These are phyloP conservation scores for Dicyema japonicum DNA, from an alignment of 1,140 invertebrate genomes.

Conservation along the genomic window DNA sequence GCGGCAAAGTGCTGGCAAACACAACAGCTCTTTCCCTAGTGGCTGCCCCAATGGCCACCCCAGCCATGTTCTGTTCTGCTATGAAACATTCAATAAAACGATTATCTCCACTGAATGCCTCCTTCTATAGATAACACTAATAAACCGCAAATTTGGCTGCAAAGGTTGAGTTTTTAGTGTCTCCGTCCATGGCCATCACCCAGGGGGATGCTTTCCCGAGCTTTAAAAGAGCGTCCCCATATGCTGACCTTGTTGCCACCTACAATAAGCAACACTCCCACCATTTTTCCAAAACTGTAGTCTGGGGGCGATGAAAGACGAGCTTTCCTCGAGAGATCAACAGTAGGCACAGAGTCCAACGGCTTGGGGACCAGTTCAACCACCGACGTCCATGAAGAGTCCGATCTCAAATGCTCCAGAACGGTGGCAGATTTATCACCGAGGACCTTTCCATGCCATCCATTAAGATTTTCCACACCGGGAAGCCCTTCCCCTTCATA, in stretches of 20 bases:
- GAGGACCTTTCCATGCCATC: constrained; percentile 87
- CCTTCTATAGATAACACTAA: constrained; percentile 8
- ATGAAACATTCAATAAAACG: constrained; percentile 89
- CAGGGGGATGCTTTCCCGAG: constrained; percentile 40
- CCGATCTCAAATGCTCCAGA: constrained; percentile 5
- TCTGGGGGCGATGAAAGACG: constrained; percentile 39
- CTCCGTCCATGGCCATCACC: constrained; percentile 63
- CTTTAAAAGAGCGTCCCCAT: constrained; percentile 64
- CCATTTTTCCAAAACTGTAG: constrained; percentile 34
- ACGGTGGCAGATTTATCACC: constrained; percentile 40
- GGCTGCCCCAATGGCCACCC: constrained; percentile 56
- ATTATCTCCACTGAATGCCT: constrained; percentile 24
- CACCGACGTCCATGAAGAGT: constrained; percentile 3
- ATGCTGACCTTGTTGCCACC: constrained; percentile 64
- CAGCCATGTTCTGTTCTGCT: constrained; percentile 84
- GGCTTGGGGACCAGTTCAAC: neutral
- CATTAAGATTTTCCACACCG: constrained; percentile 54
- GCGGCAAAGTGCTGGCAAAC: constrained; percentile 86
- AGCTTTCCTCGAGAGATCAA: neutral
- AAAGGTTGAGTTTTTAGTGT: constrained; percentile 91
- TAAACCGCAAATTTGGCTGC: constrained; percentile 54
- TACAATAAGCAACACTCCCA: constrained; percentile 8
- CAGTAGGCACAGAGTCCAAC: neutral
- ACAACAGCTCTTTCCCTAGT: constrained; percentile 53
- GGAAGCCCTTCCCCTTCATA: constrained; percentile 30